phyloP scores from a whole-genome alignment of 2,888 invertebrate genomes.

The Osedax frankpressi region DNA sequence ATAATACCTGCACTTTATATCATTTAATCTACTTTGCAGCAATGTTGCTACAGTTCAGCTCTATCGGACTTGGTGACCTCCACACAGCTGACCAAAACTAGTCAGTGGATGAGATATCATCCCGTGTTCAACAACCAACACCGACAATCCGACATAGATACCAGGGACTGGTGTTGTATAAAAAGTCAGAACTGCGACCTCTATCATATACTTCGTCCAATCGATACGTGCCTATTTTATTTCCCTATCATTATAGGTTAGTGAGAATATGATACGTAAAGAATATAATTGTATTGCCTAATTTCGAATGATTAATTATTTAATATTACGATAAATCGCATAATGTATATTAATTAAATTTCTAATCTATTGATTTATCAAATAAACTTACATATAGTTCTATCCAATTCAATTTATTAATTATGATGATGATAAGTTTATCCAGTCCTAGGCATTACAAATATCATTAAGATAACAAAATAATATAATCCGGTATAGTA shows the following conservation, averaged over 20 bases:
- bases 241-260: neutral
- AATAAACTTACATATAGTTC: too few relatives aligned
- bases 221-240: neutral
- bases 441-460: too few relatives aligned
- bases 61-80: neutral
- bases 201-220: slow-evolving; percentile 2
- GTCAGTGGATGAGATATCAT: neutral
- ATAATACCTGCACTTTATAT: neutral
- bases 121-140: neutral
- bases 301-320: too few relatives aligned
- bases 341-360: too few relatives aligned
- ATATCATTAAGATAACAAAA: too few relatives aligned
- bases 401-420: too few relatives aligned
- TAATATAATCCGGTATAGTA: too few relatives aligned
- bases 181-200: neutral
- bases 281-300: too few relatives aligned
- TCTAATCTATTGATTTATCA: too few relatives aligned
- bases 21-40: neutral
- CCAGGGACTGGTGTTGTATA: slow-evolving; percentile 1
- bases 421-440: too few relatives aligned
- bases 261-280: neutral
- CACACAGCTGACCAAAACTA: neutral
- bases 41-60: neutral
- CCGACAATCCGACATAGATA: neutral
- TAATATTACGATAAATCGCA: too few relatives aligned